Evolutionary conservation across 2,113 vertebrate species (phyloP), one percentile per base, ranked within the genome.

Genomic region (Callithrix jacchus): DNA sequence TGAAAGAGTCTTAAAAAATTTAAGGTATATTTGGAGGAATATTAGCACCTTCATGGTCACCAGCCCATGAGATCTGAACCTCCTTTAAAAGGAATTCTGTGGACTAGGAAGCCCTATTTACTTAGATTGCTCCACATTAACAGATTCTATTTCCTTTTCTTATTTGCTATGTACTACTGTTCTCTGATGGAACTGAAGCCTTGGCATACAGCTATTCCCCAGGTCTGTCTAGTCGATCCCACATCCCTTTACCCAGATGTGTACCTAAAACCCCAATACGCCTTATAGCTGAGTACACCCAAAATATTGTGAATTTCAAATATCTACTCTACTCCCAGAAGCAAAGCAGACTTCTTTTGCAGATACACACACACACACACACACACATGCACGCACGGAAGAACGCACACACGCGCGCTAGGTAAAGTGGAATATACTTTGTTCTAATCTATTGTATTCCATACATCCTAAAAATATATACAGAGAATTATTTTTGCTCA

Each of bases 51-150:
- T 93, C 58, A 54, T 70, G 84, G 35, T 70, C n/a, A 92, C n/a
- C 2, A 76, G 40, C 30, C 47, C 40, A 0, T 27, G 30, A 27
- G 47, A 12, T 37, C 52, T 95, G 30, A 42, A 58, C n/a, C 23
- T 66, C 49, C 52, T 87, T 94, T 70, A 84, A 89, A 37, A 52
- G 94, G 49, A 95, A 94, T 93, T 94, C 14, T 40, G 6, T 93
- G 52, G 32, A 32, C n/a, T 12, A 86, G n/a, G 61, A 73, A 83
- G 45, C 37, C 23, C 37, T 81, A 52, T 49, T 68, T 40, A 70
- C 71, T 71, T 80, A 35, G 40, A 32, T 25, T 76, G 16, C 11
- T 82, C 49, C 27, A 56, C 61, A 37, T 91, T 68, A 54, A 73
- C 35, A 87, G 42, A 89, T 42, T 80, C n/a, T 58, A 88, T 20